Evolutionary conservation across 2,797 vertebrate genomes (phyloP).

Genomic region (Momotus momota): DNA sequence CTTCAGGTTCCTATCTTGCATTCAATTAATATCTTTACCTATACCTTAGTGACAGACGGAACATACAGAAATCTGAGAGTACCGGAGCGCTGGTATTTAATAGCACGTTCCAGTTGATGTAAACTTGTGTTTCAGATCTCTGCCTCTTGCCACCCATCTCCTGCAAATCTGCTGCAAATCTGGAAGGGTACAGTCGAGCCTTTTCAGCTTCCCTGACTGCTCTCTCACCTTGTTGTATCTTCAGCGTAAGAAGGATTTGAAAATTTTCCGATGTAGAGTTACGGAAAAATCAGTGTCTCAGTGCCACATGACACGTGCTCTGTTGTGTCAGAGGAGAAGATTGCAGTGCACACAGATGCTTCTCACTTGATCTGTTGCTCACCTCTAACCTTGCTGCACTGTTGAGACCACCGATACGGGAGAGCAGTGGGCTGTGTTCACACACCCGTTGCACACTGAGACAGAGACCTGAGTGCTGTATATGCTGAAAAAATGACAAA

Average conservation of each 20-base stretch:
- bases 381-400: background rate
- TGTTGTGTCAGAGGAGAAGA: rapidly evolving
- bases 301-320: rapidly evolving
- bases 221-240: rapidly evolving
- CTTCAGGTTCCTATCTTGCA: background rate
- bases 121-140: background rate
- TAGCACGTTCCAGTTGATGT: background rate
- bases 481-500: background rate
- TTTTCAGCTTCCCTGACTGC: background rate
- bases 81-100: background rate
- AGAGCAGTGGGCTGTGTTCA: background rate
- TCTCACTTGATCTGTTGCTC: background rate
- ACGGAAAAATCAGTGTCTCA: rapidly evolving
- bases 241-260: background rate
- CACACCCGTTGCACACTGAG: rapidly evolving
- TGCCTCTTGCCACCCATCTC: background rate
- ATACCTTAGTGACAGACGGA: background rate
- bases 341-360: rapidly evolving
- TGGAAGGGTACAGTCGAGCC: background rate
- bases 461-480: background rate
- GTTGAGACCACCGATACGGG: background rate
- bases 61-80: background rate
- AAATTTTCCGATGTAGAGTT: background rate
- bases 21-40: background rate
- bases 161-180: background rate